Evolutionary conservation across 2,797 vertebrate species (phyloP).

Genomic region (Dermochelys coriacea): DNA sequence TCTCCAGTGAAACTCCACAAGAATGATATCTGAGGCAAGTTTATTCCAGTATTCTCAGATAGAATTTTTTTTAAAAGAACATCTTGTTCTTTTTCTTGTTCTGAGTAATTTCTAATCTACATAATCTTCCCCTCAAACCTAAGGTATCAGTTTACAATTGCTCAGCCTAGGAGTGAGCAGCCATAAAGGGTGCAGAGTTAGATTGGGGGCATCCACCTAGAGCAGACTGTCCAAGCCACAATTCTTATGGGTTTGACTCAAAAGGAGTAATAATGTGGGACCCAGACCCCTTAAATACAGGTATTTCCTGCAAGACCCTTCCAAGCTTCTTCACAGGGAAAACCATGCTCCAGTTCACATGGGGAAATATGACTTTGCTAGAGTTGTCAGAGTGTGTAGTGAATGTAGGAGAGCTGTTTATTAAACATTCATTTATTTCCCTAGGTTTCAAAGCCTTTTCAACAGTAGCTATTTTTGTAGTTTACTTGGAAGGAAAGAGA

Average conservation of each 20-base stretch:
- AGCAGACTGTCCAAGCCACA: not conserved
- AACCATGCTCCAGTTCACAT: accelerated
- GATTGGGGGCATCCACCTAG: not conserved
- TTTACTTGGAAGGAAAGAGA: not conserved
- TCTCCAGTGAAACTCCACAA: not conserved
- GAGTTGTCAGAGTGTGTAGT: not conserved
- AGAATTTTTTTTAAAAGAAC: not conserved
- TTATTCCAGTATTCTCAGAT: not conserved
- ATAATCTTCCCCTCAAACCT: slow-evolving; percentile 20
- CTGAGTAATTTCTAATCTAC: not conserved
- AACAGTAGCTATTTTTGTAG: not conserved
- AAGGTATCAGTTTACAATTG: not conserved
- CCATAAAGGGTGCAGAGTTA: not conserved
- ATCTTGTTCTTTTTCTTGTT: too few relatives aligned
- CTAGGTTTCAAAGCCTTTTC: not conserved
- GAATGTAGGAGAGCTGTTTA: not conserved
- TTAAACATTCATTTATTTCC: accelerated
- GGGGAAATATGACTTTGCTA: accelerated
- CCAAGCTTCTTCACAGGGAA: not conserved
- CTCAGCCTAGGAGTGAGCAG: slow-evolving; percentile 13
- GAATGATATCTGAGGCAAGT: not conserved
- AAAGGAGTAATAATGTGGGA: not conserved
- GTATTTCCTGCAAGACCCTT: accelerated
- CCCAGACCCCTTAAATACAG: accelerated
- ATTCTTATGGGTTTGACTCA: not conserved